Conservation (phyloP, 1,140 invertebrate species). For the Drosophila ananassae region DNA sequence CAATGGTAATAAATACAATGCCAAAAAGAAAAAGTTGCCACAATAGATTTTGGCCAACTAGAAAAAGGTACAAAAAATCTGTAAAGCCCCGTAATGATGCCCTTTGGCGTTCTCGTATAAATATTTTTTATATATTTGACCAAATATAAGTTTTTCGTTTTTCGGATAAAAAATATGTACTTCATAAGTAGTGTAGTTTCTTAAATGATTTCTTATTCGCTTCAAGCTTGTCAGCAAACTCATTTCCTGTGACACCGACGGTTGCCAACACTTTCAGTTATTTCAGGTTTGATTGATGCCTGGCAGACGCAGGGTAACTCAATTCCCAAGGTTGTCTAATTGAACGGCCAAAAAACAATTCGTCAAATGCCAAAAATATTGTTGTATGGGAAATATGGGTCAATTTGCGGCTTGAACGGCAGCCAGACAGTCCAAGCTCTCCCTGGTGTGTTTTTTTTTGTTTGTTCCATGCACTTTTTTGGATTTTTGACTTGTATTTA, state of each 20-base stretch:
- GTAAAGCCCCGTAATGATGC: slow-evolving; percentile 37
- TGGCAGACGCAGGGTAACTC: slow-evolving; percentile 8
- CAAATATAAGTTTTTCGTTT: not conserved
- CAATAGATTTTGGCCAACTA: slow-evolving; percentile 31
- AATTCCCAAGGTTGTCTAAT: slow-evolving; percentile 29
- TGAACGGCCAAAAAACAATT: slow-evolving; percentile 26
- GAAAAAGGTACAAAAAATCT: slow-evolving; percentile 17
- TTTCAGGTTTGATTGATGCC: slow-evolving; percentile 20
- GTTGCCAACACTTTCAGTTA: not conserved
- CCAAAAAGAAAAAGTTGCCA: slow-evolving; percentile 34
- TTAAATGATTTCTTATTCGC: too few relatives aligned
- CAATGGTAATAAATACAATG: slow-evolving; percentile 49
- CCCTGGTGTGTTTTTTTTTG: not conserved
- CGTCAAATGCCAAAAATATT: slow-evolving; percentile 35
- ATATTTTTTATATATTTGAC: not conserved
- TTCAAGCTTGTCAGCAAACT: not conserved
- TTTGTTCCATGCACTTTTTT: slow-evolving; percentile 20
- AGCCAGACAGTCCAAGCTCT: slow-evolving; percentile 1
- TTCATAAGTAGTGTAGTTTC: too few relatives aligned
- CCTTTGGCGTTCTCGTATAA: slow-evolving; percentile 9
- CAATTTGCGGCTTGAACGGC: slow-evolving; percentile 31
- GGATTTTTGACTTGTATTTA: slow-evolving; percentile 15
- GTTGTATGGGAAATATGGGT: slow-evolving; percentile 29
- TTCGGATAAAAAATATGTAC: not conserved
- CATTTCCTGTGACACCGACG: not conserved